phyloP scores from a whole-genome alignment of 2,888 invertebrate genomes.

The Myathropa florea region DNA sequence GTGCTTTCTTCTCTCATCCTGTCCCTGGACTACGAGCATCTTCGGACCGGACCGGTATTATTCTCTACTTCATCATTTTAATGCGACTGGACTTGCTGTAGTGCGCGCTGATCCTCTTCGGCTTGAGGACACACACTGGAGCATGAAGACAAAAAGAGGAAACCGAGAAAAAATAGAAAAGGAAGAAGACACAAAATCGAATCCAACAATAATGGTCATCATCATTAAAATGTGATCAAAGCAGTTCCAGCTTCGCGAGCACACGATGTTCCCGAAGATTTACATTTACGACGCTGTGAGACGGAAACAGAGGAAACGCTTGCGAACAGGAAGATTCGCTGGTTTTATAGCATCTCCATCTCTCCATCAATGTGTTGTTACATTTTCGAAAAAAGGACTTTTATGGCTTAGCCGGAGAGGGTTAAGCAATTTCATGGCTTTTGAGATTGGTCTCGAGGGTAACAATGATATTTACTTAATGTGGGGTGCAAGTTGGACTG shows the following conservation, averaged over 20 bases:
- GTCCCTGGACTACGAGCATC: conserved; percentile 14
- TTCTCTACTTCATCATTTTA: conserved; percentile 71
- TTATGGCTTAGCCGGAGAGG: neutral
- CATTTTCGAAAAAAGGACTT: conserved; percentile 13
- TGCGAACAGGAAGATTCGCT: conserved; percentile 3
- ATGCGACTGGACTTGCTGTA: conserved; percentile 49
- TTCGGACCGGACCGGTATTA: conserved; percentile 59
- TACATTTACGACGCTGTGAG: conserved; percentile 51
- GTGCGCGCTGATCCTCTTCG: conserved; percentile 20
- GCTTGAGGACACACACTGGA: conserved; percentile 26
- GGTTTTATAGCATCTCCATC: conserved; percentile 20
- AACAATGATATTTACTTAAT: neutral
- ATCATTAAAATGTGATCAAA: conserved; percentile 80
- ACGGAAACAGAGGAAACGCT: neutral
- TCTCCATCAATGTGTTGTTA: neutral
- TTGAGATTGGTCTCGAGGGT: neutral
- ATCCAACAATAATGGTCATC: conserved; percentile 80
- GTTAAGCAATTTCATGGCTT: conserved; percentile 3
- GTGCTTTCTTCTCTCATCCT: conserved; percentile 16
- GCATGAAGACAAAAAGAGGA: neutral
- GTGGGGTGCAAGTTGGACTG: neutral
- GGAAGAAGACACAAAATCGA: conserved; percentile 74
- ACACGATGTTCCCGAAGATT: conserved; percentile 52
- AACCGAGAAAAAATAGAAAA: conserved; percentile 26
- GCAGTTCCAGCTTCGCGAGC: conserved; percentile 63